A percentile compares a stretch with the other conserved stretches of the same genome.
These are phyloP conservation scores for Alethe diademata DNA, from an alignment of 2,113 vertebrate species.

Conservation along the genomic window DNA sequence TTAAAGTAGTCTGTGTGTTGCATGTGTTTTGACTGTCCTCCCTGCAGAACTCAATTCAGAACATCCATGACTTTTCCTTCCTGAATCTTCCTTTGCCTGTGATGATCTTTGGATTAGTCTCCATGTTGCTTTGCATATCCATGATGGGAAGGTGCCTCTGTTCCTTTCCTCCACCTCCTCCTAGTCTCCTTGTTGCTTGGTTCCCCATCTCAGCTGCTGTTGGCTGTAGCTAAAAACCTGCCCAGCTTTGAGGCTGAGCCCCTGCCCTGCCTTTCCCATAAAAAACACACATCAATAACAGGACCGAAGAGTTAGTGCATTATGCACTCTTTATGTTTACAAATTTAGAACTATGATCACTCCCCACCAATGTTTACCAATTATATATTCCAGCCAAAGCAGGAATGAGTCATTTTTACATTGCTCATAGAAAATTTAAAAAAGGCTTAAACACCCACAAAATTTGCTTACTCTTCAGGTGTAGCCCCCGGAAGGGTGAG, in stretches of 20 bases:
- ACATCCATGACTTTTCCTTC: neutral
- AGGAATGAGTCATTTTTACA: conserved; percentile 68
- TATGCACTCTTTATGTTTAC: conserved; percentile 52
- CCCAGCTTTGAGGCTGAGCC: neutral
- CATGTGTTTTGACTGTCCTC: neutral
- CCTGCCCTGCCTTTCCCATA: neutral
- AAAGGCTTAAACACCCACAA: conserved; percentile 54
- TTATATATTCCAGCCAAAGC: conserved; percentile 17
- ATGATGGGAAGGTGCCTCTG: neutral
- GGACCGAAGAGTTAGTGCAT: neutral
- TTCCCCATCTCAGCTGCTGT: neutral
- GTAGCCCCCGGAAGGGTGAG: conserved; percentile 55
- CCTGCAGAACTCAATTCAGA: neutral
- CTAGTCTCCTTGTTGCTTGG: neutral
- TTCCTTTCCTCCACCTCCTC: neutral
- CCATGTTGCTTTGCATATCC: accelerated
- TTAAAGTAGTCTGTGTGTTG: neutral
- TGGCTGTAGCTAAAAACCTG: neutral
- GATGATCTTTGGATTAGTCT: neutral
- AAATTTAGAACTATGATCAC: conserved; percentile 17
- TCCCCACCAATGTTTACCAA: neutral
- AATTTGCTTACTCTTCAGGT: conserved; percentile 59
- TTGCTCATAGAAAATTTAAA: conserved; percentile 66
- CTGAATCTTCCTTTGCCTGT: neutral
- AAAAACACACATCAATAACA: neutral